A percentile compares a stretch with the other conserved stretches of the same genome.
Conservation (phyloP, 2,888 invertebrate genomes). For the Nomada flava region DNA sequence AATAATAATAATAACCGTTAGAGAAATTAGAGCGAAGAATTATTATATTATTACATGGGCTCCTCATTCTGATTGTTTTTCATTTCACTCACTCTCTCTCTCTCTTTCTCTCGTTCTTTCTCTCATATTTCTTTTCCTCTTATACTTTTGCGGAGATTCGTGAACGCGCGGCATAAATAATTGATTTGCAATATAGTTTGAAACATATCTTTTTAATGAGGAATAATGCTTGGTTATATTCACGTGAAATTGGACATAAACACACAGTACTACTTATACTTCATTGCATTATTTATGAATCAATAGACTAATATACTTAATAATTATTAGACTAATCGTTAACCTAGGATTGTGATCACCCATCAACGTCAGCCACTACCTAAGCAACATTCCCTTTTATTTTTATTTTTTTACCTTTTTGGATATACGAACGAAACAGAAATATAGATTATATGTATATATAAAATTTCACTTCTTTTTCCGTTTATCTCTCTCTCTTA, state of each 20-base stretch:
- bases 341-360: conserved; percentile 84
- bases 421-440: conserved; percentile 73
- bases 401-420: conserved; percentile 56
- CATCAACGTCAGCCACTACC: conserved; percentile 83
- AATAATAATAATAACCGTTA: neutral
- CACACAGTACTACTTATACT: conserved; percentile 84
- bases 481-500: neutral
- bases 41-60: conserved; percentile 2
- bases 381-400: conserved; percentile 77
- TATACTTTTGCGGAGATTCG: conserved; percentile 56
- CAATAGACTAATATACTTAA: conserved; percentile 84
- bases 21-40: neutral
- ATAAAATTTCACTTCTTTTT: conserved; percentile 41
- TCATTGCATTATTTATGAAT: conserved; percentile 84
- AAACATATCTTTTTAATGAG: conserved; percentile 81
- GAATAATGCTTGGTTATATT: conserved; percentile 83
- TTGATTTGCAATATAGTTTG: conserved; percentile 80
- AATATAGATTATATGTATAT: conserved; percentile 69
- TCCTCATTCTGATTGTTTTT: neutral
- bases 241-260: conserved; percentile 84
- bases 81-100: neutral
- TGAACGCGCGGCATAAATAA: conserved; percentile 73
- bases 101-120: conserved; percentile 4
- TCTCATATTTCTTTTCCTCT: neutral
- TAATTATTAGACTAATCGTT: conserved; percentile 84